phyloP scores from a whole-genome alignment of 2,113 vertebrate species.

The Neoarius graeffei region DNA sequence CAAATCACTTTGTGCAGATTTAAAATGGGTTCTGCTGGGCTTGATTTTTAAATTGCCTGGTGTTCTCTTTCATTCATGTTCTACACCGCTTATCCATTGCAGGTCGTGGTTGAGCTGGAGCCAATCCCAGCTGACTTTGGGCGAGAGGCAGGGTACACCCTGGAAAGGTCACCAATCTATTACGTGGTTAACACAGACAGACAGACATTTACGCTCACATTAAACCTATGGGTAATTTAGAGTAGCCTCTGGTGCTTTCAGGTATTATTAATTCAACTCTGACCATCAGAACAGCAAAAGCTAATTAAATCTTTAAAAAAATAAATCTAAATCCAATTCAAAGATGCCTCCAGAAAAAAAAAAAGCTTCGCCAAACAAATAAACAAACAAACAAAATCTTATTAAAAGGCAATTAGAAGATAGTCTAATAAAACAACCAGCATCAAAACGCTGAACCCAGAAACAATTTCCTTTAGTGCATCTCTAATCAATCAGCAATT shows the following conservation, averaged over 20 bases:
- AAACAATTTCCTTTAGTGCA: background rate
- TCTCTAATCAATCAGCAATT: background rate
- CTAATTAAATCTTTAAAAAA: too few relatives aligned
- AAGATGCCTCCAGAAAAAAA: background rate
- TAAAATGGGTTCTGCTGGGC: background rate
- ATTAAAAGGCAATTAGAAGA: background rate
- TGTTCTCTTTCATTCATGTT: too few relatives aligned
- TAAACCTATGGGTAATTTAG: too few relatives aligned
- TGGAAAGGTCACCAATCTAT: too few relatives aligned
- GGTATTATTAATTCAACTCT: background rate
- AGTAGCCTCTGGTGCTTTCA: background rate
- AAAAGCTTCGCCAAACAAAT: background rate
- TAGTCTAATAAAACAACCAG: slow-evolving; percentile 3
- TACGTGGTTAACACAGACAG: too few relatives aligned
- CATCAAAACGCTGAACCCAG: background rate
- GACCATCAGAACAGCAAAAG: background rate
- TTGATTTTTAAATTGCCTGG: background rate
- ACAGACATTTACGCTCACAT: too few relatives aligned
- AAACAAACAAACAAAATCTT: background rate
- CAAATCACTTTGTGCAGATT: background rate
- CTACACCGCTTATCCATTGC: too few relatives aligned
- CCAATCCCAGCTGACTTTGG: too few relatives aligned
- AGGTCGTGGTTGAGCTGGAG: too few relatives aligned
- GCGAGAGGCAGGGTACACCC: too few relatives aligned
- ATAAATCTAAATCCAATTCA: background rate